Conservation (phyloP, 2,888 invertebrate species). For the Torymus auratus region DNA sequence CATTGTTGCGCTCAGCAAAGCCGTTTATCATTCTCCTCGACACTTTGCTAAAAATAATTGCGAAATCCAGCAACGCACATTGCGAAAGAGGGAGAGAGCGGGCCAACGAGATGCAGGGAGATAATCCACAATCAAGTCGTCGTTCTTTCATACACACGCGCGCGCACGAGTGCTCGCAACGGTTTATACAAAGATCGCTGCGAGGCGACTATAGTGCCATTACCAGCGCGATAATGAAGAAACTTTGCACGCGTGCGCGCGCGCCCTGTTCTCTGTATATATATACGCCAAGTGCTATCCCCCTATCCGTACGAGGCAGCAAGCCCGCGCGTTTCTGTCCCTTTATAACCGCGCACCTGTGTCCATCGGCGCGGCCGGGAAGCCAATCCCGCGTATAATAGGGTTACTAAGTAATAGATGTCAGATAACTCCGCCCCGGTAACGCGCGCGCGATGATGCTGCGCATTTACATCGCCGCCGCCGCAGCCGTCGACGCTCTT, state of each 20-base stretch:
- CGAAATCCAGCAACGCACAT: slow-evolving; percentile 1
- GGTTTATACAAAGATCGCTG: slow-evolving; percentile 9
- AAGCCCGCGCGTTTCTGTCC: not conserved
- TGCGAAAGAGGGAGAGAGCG: too few relatives aligned
- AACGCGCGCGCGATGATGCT: slow-evolving; percentile 53
- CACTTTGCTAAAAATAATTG: slow-evolving; percentile 21
- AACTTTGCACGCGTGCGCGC: slow-evolving; percentile 21
- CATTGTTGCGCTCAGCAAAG: too few relatives aligned
- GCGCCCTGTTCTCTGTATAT: not conserved
- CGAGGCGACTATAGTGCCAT: not conserved
- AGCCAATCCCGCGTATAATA: slow-evolving; percentile 52
- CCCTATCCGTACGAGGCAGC: not conserved
- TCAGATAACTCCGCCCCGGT: slow-evolving; percentile 55
- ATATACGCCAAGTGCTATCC: slow-evolving; percentile 9
- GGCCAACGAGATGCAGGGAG: not conserved
- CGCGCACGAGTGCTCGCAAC: not conserved
- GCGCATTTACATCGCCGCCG: slow-evolving; percentile 45
- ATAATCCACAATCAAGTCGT: slow-evolving; percentile 22
- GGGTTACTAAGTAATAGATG: slow-evolving; percentile 59
- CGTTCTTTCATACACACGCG: not conserved
- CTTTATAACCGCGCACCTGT: slow-evolving; percentile 47
- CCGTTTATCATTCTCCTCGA: not conserved
- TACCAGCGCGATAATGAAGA: slow-evolving; percentile 44
- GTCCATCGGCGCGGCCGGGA: slow-evolving; percentile 29
- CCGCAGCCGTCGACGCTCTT: too few relatives aligned